These are phyloP conservation scores for Drepanosiphum platanoidis DNA, from an alignment of 2,888 invertebrate species.

Conservation along the genomic window DNA sequence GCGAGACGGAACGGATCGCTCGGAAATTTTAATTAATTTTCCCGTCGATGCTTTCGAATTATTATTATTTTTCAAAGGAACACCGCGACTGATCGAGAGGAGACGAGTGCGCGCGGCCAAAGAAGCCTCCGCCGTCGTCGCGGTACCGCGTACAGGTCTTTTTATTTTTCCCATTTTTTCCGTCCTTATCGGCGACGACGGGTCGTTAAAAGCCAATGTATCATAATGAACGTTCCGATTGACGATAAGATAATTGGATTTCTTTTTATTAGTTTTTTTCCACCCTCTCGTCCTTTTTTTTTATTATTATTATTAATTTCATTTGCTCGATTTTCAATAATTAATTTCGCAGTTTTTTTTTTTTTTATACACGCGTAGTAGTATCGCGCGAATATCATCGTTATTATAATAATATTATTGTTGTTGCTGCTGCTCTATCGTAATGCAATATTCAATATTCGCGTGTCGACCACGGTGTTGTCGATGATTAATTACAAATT, in stretches of 20 bases:
- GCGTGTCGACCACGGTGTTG: slow-evolving; percentile 22
- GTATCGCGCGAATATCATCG: too few species aligned
- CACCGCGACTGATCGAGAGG: too few species aligned
- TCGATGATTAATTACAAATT: slow-evolving; percentile 53
- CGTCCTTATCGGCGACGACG: not conserved
- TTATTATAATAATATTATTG: not conserved
- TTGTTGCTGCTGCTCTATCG: too few species aligned
- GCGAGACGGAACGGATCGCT: not conserved
- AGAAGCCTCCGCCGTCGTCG: not conserved
- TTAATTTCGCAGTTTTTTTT: not conserved
- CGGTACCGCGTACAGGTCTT: not conserved
- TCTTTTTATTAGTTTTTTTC: slow-evolving; percentile 9
- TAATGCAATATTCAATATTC: too few species aligned
- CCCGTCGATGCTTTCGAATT: not conserved
- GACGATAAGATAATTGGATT: slow-evolving; percentile 21
- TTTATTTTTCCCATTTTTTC: not conserved
- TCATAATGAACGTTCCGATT: slow-evolving; percentile 46
- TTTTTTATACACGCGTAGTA: not conserved
- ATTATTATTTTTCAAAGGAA: not conserved
- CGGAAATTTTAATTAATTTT: not conserved
- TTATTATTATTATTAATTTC: slow-evolving; percentile 13
- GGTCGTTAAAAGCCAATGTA: slow-evolving; percentile 40
- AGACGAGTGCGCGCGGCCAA: not conserved
- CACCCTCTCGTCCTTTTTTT: not conserved
- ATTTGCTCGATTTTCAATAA: slow-evolving; percentile 18